These are phyloP conservation scores for Puma concolor DNA, from an alignment of 2,113 vertebrate species.

Conservation along the genomic window DNA sequence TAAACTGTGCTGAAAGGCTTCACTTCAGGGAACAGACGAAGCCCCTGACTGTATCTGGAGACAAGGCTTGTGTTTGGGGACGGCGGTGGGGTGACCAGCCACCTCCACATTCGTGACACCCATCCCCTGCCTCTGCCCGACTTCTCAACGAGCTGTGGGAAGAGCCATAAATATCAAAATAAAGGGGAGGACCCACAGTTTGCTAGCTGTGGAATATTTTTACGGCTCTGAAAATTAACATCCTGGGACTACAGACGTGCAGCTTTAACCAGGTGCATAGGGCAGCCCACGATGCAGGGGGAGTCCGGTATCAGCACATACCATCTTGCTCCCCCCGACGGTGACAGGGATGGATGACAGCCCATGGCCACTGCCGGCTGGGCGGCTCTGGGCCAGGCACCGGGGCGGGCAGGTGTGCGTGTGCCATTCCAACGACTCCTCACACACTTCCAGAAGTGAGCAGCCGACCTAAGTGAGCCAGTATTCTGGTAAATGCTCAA, in stretches of 20 bases:
- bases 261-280: fast-evolving
- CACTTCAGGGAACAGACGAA: background rate
- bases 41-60: background rate
- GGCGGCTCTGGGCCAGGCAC: fast-evolving
- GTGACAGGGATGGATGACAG: background rate
- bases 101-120: background rate
- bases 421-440: fast-evolving
- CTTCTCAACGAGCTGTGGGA: background rate
- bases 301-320: background rate
- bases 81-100: background rate
- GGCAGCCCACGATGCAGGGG: background rate
- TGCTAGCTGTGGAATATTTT: background rate
- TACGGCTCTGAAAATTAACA: slow-evolving; percentile 6
- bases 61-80: background rate
- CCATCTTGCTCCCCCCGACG: fast-evolving
- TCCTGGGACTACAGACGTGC: background rate
- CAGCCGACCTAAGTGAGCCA: background rate
- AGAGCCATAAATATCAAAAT: background rate
- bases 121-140: background rate
- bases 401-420: fast-evolving
- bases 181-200: background rate
- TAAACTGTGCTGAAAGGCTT: background rate
- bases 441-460: fast-evolving
- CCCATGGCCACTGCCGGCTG: fast-evolving
- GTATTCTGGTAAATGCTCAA: background rate